Percentiles rank a stretch among this genome's conserved stretches.
These are phyloP conservation scores for Drosophila novamexicana DNA, from an alignment of 1,140 invertebrate genomes.

Conservation along the genomic window DNA sequence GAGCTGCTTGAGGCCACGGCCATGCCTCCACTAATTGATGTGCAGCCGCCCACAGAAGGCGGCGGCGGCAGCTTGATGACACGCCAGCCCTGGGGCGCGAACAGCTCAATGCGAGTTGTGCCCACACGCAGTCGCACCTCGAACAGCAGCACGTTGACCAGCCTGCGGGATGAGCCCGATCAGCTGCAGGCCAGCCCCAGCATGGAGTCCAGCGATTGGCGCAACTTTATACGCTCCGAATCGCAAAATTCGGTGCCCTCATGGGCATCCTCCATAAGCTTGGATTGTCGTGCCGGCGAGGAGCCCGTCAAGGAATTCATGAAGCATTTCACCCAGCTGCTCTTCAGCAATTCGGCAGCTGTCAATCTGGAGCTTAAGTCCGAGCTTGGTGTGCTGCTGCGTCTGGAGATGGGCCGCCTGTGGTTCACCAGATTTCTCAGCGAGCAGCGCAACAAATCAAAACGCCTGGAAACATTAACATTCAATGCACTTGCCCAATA, in stretches of 20 bases:
- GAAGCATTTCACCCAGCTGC: conserved; percentile 89
- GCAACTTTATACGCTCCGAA: conserved; percentile 84
- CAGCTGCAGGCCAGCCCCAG: conserved; percentile 74
- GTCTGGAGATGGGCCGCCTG: conserved; percentile 86
- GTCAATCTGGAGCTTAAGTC: conserved; percentile 89
- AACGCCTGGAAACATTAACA: conserved; percentile 89
- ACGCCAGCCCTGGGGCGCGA: conserved; percentile 46
- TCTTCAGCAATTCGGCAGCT: conserved; percentile 86
- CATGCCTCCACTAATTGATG: conserved; percentile 72
- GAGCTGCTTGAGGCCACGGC: conserved; percentile 59
- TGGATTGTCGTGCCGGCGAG: conserved; percentile 89
- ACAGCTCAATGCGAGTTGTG: conserved; percentile 57
- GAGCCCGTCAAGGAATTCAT: conserved; percentile 90
- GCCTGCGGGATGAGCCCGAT: conserved; percentile 74
- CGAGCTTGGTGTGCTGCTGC: conserved; percentile 87
- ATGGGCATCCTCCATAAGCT: conserved; percentile 90
- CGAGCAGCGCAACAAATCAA: conserved; percentile 88
- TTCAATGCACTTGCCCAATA: conserved; percentile 92
- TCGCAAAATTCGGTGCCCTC: conserved; percentile 90
- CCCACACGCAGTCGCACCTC: conserved; percentile 73
- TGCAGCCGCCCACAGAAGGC: conserved; percentile 71
- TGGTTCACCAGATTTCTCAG: conserved; percentile 91
- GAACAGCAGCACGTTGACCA: conserved; percentile 79
- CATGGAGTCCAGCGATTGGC: conserved; percentile 83
- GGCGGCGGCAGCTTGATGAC: conserved; percentile 6